A percentile compares a stretch with the other conserved stretches of the same genome.
These are phyloP conservation scores for Anguilla obscura DNA, from an alignment of 2,797 vertebrate genomes.

Conservation along the genomic window DNA sequence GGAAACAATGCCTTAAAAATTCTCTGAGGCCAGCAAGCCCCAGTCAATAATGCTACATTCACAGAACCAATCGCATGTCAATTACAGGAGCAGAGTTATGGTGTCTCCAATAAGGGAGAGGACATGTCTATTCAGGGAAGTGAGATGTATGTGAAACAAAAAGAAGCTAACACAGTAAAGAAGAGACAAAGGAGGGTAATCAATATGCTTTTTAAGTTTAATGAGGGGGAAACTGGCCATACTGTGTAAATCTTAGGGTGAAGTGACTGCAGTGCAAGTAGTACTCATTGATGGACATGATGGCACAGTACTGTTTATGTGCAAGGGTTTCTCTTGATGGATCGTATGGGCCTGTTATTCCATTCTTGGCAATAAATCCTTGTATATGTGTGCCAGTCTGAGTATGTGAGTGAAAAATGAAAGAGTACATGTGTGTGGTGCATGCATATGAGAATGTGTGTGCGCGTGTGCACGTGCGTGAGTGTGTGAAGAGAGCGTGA, in stretches of 20 bases:
- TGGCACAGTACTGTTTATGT: neutral
- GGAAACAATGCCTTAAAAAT: neutral
- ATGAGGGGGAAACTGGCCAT: constrained; percentile 14
- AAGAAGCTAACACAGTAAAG: constrained; percentile 9
- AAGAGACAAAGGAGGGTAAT: constrained; percentile 20
- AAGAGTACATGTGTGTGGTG: constrained; percentile 9
- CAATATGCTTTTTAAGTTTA: constrained; percentile 5
- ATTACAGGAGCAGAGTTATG: constrained; percentile 1
- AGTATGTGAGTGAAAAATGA: too few species aligned
- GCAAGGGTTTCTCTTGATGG: neutral
- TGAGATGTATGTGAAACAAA: neutral
- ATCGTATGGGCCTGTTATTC: neutral
- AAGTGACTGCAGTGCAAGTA: neutral
- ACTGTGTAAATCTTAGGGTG: neutral
- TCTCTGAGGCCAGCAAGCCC: neutral
- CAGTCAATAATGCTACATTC: neutral
- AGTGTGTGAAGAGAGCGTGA: neutral
- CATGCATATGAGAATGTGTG: constrained; percentile 19
- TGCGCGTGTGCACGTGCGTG: neutral
- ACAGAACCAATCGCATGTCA: neutral
- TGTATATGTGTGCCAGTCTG: neutral
- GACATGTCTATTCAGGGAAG: neutral
- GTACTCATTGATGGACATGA: neutral
- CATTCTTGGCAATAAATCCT: neutral
- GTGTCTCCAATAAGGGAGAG: neutral